phyloP scores from a whole-genome alignment of 2,113 vertebrate species.

The Calonectris borealis region DNA sequence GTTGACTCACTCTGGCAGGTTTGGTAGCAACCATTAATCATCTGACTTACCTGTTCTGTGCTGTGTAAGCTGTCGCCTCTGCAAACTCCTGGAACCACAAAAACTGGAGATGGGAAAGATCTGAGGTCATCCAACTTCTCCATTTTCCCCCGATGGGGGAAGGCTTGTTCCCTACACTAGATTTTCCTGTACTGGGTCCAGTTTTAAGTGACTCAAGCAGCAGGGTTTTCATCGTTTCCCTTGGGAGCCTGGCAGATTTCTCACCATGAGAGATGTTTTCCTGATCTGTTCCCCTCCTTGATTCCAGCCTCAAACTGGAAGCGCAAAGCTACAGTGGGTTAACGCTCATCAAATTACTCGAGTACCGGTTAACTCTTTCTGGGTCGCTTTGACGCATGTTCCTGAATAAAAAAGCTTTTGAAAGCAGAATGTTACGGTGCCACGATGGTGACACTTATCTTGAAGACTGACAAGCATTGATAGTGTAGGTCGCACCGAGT shows the following conservation, averaged over 20 bases:
- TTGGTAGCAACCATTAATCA: background rate
- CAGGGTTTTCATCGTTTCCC: background rate
- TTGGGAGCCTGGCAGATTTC: background rate
- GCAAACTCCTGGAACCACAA: background rate
- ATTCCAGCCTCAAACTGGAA: background rate
- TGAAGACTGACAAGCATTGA: background rate
- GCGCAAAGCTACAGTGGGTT: background rate
- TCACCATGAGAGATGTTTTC: slow-evolving; percentile 40
- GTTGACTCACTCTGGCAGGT: background rate
- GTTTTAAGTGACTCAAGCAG: slow-evolving; percentile 12
- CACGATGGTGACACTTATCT: accelerated
- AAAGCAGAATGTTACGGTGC: accelerated
- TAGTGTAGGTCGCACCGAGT: accelerated
- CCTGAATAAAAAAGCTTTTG: background rate
- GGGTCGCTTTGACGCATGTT: background rate
- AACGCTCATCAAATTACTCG: background rate
- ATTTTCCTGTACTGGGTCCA: slow-evolving; percentile 48
- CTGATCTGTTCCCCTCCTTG: background rate
- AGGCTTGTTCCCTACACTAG: slow-evolving; percentile 1
- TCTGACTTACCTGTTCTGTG: background rate
- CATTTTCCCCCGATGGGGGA: background rate
- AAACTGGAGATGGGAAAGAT: background rate
- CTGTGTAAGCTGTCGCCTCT: background rate
- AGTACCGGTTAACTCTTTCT: background rate
- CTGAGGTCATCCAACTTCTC: background rate